A percentile compares a stretch with the other conserved stretches of the same genome.
Evolutionary conservation across 2,113 vertebrate genomes (phyloP).

Genomic region (Etheostoma spectabile): DNA sequence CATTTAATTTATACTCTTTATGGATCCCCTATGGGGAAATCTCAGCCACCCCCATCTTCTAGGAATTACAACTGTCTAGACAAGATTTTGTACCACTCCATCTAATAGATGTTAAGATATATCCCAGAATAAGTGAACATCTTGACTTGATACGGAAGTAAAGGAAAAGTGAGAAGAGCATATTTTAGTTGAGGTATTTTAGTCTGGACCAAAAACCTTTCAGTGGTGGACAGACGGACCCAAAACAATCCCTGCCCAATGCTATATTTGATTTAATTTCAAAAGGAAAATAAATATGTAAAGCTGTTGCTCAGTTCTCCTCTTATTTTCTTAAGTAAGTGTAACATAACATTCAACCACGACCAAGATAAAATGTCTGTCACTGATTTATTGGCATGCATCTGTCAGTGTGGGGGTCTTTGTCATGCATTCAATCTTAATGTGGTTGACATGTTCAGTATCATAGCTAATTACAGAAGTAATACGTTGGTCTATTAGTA

Average conservation of each 20-base stretch:
- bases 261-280: background rate
- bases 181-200: background rate
- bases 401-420: slow-evolving; percentile 63
- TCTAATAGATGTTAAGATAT: background rate
- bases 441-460: slow-evolving; percentile 74
- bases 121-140: background rate
- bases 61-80: too few species aligned
- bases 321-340: background rate
- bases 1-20: too few species aligned
- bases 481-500: slow-evolving; percentile 71
- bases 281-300: background rate
- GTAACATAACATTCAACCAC: slow-evolving; percentile 2
- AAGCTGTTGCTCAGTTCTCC: background rate
- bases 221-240: too few species aligned
- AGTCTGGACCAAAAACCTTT: background rate
- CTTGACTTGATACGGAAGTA: background rate
- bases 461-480: slow-evolving; percentile 75
- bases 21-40: too few species aligned
- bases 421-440: slow-evolving; percentile 78
- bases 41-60: too few species aligned
- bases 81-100: too few species aligned
- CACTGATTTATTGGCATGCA: slow-evolving; percentile 50
- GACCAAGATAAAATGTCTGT: slow-evolving; percentile 44
- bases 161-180: background rate
- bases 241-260: background rate